These are phyloP conservation scores for Tragelaphus buxtoni DNA, from an alignment of 2,113 vertebrate species.

Conservation along the genomic window DNA sequence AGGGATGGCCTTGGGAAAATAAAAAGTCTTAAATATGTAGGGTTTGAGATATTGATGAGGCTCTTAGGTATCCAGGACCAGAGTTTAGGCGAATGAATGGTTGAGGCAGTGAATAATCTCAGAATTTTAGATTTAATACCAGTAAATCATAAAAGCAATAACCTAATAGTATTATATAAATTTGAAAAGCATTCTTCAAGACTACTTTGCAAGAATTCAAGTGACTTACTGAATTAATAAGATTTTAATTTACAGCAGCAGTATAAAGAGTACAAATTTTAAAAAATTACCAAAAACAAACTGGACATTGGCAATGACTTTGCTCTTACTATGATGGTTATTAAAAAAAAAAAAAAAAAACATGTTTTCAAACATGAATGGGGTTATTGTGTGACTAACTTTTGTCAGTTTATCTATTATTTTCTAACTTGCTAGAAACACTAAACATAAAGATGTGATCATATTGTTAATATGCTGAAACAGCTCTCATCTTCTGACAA, in stretches of 20 bases:
- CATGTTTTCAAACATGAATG: background rate
- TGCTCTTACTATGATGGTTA: background rate
- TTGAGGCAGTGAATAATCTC: background rate
- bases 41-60: background rate
- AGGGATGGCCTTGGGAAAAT: background rate
- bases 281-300: background rate
- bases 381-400: background rate
- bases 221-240: background rate
- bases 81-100: background rate
- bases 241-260: background rate
- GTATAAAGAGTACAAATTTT: background rate
- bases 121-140: background rate
- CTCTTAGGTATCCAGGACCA: background rate
- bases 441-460: background rate
- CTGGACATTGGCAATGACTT: background rate
- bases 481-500: background rate
- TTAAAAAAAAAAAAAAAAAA: background rate
- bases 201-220: background rate
- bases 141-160: background rate
- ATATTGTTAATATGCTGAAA: background rate
- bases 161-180: background rate
- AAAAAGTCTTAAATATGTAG: background rate
- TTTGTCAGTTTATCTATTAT: background rate
- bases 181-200: background rate
- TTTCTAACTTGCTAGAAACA: background rate